Conservation (phyloP, 2,888 invertebrate genomes). For the Nebria salina region DNA sequence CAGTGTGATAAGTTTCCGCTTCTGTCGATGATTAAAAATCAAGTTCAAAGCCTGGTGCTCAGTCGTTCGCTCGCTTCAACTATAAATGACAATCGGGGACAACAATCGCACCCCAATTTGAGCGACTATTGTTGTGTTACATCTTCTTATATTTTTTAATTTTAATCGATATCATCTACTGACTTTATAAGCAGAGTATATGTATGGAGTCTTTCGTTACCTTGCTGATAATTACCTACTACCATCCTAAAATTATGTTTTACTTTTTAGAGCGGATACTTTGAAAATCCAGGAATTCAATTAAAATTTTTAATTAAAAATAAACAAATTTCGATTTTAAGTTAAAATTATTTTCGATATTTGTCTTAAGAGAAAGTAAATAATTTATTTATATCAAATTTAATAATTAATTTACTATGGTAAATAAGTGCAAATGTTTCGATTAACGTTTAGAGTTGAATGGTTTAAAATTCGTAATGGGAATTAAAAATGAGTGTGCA, state of each 20-base stretch:
- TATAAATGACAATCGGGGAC: constrained; percentile 45
- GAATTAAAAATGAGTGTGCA: background rate
- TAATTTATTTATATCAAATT: too few relatives aligned
- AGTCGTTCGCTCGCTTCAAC: constrained; percentile 20
- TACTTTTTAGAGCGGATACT: constrained; percentile 5
- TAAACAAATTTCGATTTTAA: too few relatives aligned
- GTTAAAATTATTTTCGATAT: too few relatives aligned
- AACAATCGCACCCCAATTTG: constrained; percentile 49
- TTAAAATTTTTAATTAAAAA: too few relatives aligned
- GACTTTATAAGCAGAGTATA: background rate
- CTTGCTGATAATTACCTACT: background rate
- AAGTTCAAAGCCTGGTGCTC: constrained; percentile 40
- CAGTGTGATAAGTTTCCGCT: constrained; percentile 24
- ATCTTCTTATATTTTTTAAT: constrained; percentile 6
- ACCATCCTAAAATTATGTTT: background rate
- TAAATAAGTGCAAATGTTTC: too few relatives aligned
- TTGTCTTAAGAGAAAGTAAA: too few relatives aligned
- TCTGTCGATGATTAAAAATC: constrained; percentile 43
- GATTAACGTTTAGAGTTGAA: too few relatives aligned
- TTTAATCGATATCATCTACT: constrained; percentile 10
- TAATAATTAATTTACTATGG: too few relatives aligned
- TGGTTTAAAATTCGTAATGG: too few relatives aligned
- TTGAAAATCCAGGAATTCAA: too few relatives aligned
- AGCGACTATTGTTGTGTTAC: constrained; percentile 29
- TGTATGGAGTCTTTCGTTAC: background rate